A percentile compares a stretch with the other conserved stretches of the same genome.
Evolutionary conservation across 2,888 invertebrate genomes (phyloP).

Genomic region (Myathropa florea): DNA sequence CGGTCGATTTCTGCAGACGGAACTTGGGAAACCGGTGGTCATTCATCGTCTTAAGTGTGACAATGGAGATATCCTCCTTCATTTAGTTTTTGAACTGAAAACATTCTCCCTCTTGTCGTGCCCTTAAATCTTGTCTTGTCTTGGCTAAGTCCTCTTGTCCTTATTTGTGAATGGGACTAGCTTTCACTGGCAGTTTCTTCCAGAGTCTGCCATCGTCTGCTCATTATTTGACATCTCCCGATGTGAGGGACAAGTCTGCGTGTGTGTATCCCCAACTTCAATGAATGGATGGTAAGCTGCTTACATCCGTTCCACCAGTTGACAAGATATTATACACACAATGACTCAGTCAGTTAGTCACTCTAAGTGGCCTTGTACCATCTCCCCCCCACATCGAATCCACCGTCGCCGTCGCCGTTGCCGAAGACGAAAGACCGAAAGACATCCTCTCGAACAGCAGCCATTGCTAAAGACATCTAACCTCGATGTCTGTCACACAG

Average conservation of each 20-base stretch:
- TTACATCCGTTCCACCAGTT: neutral
- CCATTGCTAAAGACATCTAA: constrained; percentile 32
- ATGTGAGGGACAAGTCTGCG: neutral
- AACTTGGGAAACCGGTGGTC: no score
- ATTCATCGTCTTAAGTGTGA: no score
- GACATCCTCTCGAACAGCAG: constrained; percentile 24
- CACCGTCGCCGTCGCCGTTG: neutral
- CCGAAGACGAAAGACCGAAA: no score
- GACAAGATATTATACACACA: constrained; percentile 46
- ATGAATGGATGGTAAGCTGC: constrained; percentile 3
- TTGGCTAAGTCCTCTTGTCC: no score
- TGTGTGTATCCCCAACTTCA: neutral
- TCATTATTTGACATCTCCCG: neutral
- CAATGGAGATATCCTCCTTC: no score
- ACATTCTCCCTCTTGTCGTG: no score
- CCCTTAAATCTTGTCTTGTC: no score
- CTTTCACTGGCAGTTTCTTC: no score
- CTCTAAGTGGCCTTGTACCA: constrained; percentile 17
- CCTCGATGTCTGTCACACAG: constrained; percentile 32
- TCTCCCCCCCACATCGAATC: neutral
- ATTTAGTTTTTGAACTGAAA: no score
- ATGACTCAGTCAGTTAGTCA: constrained; percentile 39
- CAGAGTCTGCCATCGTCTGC: no score
- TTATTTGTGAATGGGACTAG: no score
- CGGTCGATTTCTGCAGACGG: no score